Base-by-base conservation (phyloP, 1,140 invertebrate species). In the Pseudoatta argentina region DNA sequence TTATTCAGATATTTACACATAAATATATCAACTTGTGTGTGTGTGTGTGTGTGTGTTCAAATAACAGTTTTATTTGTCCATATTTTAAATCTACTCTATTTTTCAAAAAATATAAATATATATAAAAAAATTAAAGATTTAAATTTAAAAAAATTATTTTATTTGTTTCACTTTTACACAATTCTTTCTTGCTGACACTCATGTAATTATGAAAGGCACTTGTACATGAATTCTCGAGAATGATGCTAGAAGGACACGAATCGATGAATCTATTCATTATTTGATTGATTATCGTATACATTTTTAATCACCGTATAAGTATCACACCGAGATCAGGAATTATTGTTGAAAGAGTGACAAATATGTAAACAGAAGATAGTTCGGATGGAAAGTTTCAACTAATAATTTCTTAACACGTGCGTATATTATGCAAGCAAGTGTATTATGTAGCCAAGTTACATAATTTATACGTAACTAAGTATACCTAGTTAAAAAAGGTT, bases 381-480 rank as follows among this genome's bases (percentile, higher is more conserved):
- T 16, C 24, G n/a, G 14, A 83, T 69, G 39, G 79, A 73, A 73
- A 61, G 67, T 81, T 67, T 39, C 64, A 81, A 30, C 34, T 73
- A 21, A 75, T 83, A 73, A 83, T 63, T 73, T 59, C 48, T 12
- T 7, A 76, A 63, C 51, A 59, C 53, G 39, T 72, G 55, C 55
- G 69, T 30, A 71, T 21, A 72, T 85, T 88, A 85, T 51, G 51
- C 59, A 85, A 88, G 27, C 5, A 16, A 66, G 7, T 78, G 10
- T 85, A 78, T 21, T 21, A 21, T 39, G 14, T 51, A 77, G 18
- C 59, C 24, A 16, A 66, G 76, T 88, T 89, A 89, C 44, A 63
- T 89, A 88, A 89, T 85, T 63, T 55, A 24, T 27, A 73, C 57
- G 73, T 59, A 88, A 85, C 48, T 39, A 71, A 87, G 18, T 82